Evolutionary conservation across 2,888 invertebrate species (phyloP).

Genomic region (Parnassius orleans): DNA sequence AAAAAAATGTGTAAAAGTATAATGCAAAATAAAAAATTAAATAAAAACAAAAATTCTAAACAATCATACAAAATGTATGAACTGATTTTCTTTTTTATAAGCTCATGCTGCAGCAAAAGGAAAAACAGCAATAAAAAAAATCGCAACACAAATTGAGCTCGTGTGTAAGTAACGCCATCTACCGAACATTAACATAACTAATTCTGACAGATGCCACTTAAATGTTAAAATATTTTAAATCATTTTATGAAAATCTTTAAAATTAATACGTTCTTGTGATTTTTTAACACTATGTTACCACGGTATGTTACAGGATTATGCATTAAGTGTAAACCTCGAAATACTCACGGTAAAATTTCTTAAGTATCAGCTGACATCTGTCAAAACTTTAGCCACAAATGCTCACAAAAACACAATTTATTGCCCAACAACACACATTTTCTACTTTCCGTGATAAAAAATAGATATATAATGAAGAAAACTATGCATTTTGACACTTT

Average conservation of each 20-base stretch:
- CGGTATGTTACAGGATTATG: too few relatives aligned
- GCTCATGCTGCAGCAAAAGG: too few relatives aligned
- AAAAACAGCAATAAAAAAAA: too few relatives aligned
- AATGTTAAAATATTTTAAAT: not conserved
- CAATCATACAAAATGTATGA: too few relatives aligned
- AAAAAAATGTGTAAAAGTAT: too few relatives aligned
- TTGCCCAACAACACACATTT: constrained; percentile 44
- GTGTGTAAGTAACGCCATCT: constrained; percentile 53
- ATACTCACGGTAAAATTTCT: constrained; percentile 51
- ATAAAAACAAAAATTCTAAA: too few relatives aligned
- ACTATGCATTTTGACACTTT: constrained; percentile 49
- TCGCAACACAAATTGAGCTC: too few relatives aligned
- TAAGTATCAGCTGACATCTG: constrained; percentile 68
- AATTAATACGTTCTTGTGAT: too few relatives aligned
- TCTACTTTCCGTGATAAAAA: constrained; percentile 34
- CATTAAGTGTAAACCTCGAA: constrained; percentile 22
- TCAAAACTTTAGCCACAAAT: constrained; percentile 76
- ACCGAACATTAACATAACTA: constrained; percentile 31
- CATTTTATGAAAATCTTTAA: too few relatives aligned
- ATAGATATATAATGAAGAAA: constrained; percentile 41
- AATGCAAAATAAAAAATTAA: too few relatives aligned
- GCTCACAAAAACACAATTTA: constrained; percentile 66
- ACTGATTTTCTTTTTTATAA: too few relatives aligned
- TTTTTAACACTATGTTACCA: too few relatives aligned
- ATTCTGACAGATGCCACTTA: constrained; percentile 43